Base-by-base conservation (phyloP, 2,888 invertebrate genomes). In the Drosophila anceps region DNA sequence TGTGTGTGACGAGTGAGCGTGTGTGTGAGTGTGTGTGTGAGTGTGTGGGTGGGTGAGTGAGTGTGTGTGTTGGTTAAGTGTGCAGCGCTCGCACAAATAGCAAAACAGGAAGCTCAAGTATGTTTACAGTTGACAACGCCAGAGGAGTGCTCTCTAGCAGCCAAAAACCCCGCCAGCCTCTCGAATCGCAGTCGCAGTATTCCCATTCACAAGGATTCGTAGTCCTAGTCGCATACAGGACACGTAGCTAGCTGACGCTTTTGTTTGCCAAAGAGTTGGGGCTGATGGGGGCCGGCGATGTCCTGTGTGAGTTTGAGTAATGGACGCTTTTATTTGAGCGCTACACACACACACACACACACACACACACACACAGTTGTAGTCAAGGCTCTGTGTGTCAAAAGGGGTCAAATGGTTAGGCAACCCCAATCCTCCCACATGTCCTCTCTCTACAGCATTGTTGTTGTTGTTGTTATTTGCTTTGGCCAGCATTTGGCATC, bases 81-180 rank as follows among this genome's bases (percentile, higher is more conserved):
- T 78, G 69, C 70, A 46, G 73, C 66, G 63, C 57, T 50, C 50
- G 70, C 81, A 88, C 90, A 87, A 88, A 90, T 88, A 87, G 83
- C 87, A 84, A 79, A 89, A 87, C 76, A 85, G 88, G 82, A 85
- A 81, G 81, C 85, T 89, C 84, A 87, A 88, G 88, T 83, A 79
- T 89, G 89, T 89, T 89, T 89, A 88, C 89, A 84, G 83, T 86
- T 88, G 90, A 90, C 90, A 90, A 86, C 82, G 83, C 75, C 90
- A 84, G 84, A 73, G 68, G 43, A 46, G 58, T 29, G 69, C 50
- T 50, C 68, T 37, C 20, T 9, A 18, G 24, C 44, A 55, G 39
- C 54, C 29, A 29, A 55, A 39, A 50, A 13, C 31, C 50, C 20
- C 50, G 18, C 4, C 50, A 50, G 31, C 50, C 50, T 50, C 39